Conservation (phyloP, 1,140 invertebrate genomes). For the Goniozus legneri region DNA sequence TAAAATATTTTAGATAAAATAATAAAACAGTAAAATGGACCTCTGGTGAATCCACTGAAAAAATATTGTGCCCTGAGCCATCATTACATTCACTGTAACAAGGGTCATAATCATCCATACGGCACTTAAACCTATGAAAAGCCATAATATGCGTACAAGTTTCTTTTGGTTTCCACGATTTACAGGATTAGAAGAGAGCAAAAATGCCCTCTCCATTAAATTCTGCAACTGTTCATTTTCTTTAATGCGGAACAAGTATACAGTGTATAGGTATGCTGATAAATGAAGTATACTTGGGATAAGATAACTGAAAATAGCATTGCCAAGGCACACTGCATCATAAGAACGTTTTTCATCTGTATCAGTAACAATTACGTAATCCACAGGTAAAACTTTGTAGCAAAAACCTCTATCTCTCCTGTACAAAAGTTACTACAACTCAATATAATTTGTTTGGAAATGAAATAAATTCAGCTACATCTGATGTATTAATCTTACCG, state of each 20-base stretch:
- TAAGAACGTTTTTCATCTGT: constrained; percentile 44
- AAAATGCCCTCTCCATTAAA: constrained; percentile 82
- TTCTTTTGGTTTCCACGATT: constrained; percentile 65
- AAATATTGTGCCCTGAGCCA: constrained; percentile 59
- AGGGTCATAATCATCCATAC: constrained; percentile 67
- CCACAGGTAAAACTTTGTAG: constrained; percentile 56
- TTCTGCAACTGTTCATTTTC: constrained; percentile 86
- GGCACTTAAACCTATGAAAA: constrained; percentile 65
- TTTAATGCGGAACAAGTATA: constrained; percentile 74
- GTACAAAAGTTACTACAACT: constrained; percentile 10
- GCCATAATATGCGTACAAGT: constrained; percentile 66
- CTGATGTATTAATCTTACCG: no score
- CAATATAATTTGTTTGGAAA: no score
- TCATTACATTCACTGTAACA: constrained; percentile 64
- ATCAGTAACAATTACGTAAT: constrained; percentile 33
- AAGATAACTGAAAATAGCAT: constrained; percentile 71
- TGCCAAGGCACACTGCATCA: constrained; percentile 65
- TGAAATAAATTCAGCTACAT: not conserved
- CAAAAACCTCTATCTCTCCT: constrained; percentile 73
- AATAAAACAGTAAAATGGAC: constrained; percentile 21
- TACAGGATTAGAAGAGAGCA: constrained; percentile 63
- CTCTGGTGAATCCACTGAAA: constrained; percentile 63
- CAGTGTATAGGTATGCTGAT: constrained; percentile 70
- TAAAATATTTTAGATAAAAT: not conserved
- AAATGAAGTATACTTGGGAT: constrained; percentile 77